phyloP scores from a whole-genome alignment of 2,888 invertebrate species.

The Diaprepes abbreviatus region DNA sequence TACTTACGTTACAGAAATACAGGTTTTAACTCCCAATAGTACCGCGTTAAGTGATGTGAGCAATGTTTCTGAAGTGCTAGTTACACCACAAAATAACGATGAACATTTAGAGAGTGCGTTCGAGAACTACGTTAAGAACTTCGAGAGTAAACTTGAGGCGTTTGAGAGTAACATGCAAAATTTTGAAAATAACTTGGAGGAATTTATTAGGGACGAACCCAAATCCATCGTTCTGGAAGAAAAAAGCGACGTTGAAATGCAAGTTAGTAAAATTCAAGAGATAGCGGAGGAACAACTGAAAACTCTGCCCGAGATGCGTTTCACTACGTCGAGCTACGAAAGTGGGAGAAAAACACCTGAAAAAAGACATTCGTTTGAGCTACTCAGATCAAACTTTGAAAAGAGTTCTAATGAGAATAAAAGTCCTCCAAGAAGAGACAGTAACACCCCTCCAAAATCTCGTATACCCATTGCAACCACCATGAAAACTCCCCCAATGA shows the following conservation, averaged over 20 bases:
- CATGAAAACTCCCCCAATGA: constrained; percentile 65
- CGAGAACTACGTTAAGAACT: constrained; percentile 64
- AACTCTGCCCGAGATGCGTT: constrained; percentile 72
- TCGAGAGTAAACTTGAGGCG: constrained; percentile 58
- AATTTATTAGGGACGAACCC: constrained; percentile 52
- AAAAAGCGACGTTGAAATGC: constrained; percentile 62
- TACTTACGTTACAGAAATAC: constrained; percentile 82
- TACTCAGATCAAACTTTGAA: constrained; percentile 68
- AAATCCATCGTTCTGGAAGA: constrained; percentile 54
- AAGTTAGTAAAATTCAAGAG: constrained; percentile 64
- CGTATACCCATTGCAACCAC: constrained; percentile 65
- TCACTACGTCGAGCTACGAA: constrained; percentile 76
- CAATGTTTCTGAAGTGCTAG: constrained; percentile 61
- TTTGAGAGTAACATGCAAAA: constrained; percentile 60
- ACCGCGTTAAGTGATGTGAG: constrained; percentile 33
- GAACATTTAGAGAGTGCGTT: constrained; percentile 66
- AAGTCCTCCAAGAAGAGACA: constrained; percentile 52
- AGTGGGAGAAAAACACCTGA: constrained; percentile 70
- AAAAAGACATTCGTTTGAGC: constrained; percentile 71
- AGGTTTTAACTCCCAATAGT: constrained; percentile 73
- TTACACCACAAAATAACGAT: constrained; percentile 65
- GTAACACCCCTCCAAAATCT: constrained; percentile 58
- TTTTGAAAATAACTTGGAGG: constrained; percentile 58
- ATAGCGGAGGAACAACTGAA: constrained; percentile 66
- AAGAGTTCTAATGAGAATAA: constrained; percentile 53